Evolutionary conservation across 2,888 invertebrate genomes (phyloP), one percentile per base, ranked within the genome.

Genomic region (Subacronicta megacephala): DNA sequence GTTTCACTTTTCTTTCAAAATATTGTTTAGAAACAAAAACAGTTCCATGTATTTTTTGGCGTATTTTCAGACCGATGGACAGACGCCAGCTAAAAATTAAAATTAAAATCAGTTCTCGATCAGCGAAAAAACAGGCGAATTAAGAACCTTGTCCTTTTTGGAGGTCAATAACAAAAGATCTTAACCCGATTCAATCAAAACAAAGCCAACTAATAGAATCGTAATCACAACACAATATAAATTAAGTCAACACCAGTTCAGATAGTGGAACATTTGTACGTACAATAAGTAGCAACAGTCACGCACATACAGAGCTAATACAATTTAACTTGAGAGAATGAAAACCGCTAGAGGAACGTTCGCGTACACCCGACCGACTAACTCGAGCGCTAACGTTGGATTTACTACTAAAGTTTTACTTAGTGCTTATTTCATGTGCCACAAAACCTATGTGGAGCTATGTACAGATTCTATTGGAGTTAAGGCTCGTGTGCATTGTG

Each of bases 291-390:
- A 63, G 62, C 51, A 55, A 61, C 38, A 72, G 80, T 72, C 73
- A 73, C 74, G 71, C 77, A 80, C 72, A 64, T 75, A 66, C 59
- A 68, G 62, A 77, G 77, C 73, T 82, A 78, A 82, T 80, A 80
- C 74, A 81, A 82, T 84, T 83, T 79, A 82, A 82, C 78, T 78
- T 71, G 69, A 74, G 73, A 72, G 67, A 70, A 77, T 74, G 56
- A 67, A 70, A 71, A 61, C 73, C 66, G 53, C 69, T 58, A 36
- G 61, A 63, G 55, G 36, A 62, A 60, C 60, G 72, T 26, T 49
- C 53, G 50, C 46, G 50, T 69, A 60, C 58, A 60, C 49, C 46
- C 57, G 36, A 59, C 62, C 58, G 57, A 62, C 70, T 68, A 75
- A 77, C 78, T 77, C 57, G 31, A 42, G 49, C 59, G 45, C 58